Percentiles rank a stretch among this genome's conserved stretches.
phyloP scores from a whole-genome alignment of 1,140 invertebrate genomes.

The Drosophila takahashii region DNA sequence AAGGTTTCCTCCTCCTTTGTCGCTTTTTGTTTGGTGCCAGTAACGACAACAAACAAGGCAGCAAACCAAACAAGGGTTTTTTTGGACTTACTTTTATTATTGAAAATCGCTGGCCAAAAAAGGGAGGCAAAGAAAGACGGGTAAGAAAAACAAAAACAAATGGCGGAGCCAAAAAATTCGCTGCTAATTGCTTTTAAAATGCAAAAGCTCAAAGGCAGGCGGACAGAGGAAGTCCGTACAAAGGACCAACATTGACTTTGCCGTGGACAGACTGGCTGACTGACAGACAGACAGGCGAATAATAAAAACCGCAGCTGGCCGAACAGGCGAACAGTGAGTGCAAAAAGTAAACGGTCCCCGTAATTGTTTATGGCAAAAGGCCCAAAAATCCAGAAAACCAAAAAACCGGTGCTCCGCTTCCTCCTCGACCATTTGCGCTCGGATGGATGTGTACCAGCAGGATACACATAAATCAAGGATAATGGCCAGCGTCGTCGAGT shows the following conservation, averaged over 20 bases:
- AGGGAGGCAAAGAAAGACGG: conserved; percentile 2
- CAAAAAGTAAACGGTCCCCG: conserved; percentile 58
- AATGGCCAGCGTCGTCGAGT: conserved; percentile 77
- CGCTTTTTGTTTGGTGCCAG: conserved; percentile 29
- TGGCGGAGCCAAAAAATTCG: conserved; percentile 67
- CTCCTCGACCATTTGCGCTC: not conserved
- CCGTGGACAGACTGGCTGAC: conserved; percentile 41
- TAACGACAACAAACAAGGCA: conserved; percentile 40
- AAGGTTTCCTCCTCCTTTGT: conserved; percentile 8
- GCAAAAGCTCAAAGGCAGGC: conserved; percentile 59
- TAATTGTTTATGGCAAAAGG: conserved; percentile 79
- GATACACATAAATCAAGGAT: conserved; percentile 83
- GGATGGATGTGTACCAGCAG: conserved; percentile 61
- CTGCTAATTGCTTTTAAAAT: conserved; percentile 83
- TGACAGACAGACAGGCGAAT: conserved; percentile 22
- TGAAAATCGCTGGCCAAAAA: conserved; percentile 65
- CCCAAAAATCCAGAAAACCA: conserved; percentile 13
- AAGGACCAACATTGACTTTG: conserved; percentile 79
- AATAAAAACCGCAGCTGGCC: conserved; percentile 75
- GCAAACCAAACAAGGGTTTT: conserved; percentile 46
- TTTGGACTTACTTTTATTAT: conserved; percentile 65
- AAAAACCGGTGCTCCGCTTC: not conserved
- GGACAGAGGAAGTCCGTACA: conserved; percentile 24
- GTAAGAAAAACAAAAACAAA: conserved; percentile 68
- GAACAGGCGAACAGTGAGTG: conserved; percentile 47